A percentile compares a stretch with the other conserved stretches of the same genome.
phyloP scores from a whole-genome alignment of 2,797 vertebrate species.

The Falco novaeseelandiae region DNA sequence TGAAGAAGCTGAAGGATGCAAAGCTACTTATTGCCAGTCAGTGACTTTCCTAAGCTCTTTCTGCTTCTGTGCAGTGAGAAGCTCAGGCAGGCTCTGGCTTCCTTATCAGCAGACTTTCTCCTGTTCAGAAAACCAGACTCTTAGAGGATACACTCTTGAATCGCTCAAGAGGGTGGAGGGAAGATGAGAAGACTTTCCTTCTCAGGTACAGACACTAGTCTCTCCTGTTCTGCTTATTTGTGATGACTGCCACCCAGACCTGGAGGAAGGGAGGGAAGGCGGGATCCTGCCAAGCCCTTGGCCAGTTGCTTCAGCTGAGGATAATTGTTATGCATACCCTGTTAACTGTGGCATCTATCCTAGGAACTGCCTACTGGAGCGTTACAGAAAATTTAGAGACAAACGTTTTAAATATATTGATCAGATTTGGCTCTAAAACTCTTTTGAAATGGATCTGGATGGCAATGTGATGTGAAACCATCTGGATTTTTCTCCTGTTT shows the following conservation, averaged over 20 bases:
- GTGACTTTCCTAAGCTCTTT: neutral
- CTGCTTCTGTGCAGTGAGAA: neutral
- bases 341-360: neutral
- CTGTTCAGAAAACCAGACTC: neutral
- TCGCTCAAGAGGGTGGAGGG: neutral
- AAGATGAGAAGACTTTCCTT: neutral
- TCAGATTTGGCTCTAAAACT: constrained; percentile 4
- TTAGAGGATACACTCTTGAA: neutral
- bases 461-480: constrained; percentile 4
- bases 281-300: neutral
- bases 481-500: constrained; percentile 44
- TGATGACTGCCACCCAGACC: neutral
- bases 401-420: constrained; percentile 35
- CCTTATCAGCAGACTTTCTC: neutral
- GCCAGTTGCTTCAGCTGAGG: neutral
- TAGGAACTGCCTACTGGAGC: neutral
- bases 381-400: neutral
- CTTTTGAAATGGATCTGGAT: constrained; percentile 25
- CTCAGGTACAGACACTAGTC: neutral
- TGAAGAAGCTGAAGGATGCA: neutral
- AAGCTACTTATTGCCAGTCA: neutral
- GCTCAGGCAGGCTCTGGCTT: neutral
- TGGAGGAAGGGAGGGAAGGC: neutral
- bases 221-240: neutral
- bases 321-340: neutral